Evolutionary conservation across 2,797 vertebrate species (phyloP), one percentile per base, ranked within the genome.

Genomic region (Sciurus vulgaris): DNA sequence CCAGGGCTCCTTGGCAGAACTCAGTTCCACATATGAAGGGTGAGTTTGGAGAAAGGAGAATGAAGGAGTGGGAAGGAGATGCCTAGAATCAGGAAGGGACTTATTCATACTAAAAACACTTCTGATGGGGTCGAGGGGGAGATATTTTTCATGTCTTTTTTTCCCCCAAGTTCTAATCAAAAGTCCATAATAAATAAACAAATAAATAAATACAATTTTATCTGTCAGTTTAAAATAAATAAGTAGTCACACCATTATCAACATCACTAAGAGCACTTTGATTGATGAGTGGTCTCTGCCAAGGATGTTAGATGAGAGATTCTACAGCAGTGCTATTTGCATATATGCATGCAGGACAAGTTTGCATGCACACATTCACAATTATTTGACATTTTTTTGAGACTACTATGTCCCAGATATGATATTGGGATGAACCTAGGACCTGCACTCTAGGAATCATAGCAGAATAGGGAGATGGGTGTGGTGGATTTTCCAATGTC

Each of bases 251-350:
- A 18, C 22, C 33, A 83, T 74, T 90, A 74, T 67, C 81, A 61
- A 33, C 41, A 72, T 79, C 70, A 63, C 74, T 51, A 61, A 47
- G 83, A 70, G 54, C 56, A 30, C 10, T 93, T 67, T 90, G 82
- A 86, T 13, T 35, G 35, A 49, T 69, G 41, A 56, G 13, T 20
- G 30, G 4, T 28, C 15, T n/a, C 65, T 87, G 72, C 35, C 63
- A 56, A 61, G 59, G 54, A n/a, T 41, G 33, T 79, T n/a, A 35
- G 15, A 17, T 0, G 30, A 26, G 73, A 15, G 18, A 47, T 28
- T 1, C 54, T 56, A 56, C 54, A 22, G 18, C 54, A 2, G 18
- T 22, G 14, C 24, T 41, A 1, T n/a, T 73, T 28, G 77, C 51
- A 33, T 7, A 7, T 3, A 30, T 1, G 3, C 9, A 30, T 2